Base-by-base conservation (phyloP, 1,140 invertebrate species). In the Diploscapter pachys region DNA sequence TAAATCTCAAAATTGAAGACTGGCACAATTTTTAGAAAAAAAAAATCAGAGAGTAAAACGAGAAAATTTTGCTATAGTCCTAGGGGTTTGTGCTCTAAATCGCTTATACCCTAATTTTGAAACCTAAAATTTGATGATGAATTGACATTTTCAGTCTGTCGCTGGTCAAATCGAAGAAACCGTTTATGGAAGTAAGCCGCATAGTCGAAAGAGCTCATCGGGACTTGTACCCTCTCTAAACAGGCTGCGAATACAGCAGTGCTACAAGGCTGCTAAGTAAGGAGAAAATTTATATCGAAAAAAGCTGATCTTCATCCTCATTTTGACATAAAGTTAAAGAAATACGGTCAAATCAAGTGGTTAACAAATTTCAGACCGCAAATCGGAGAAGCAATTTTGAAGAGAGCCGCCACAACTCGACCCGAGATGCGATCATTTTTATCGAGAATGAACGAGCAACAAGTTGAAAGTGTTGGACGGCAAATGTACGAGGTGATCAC, bases 211-310 rank as follows among this genome's bases (percentile, higher is more conserved):
- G 13, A 62, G 63, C 4, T 80, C 77, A 2, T 78, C 71, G 54
- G 80, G 80, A n/a, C 49, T 77, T 9, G 68, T 83, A 55, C 83
- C 82, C 2, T 72, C 83, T 8, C 63, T 83, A 11, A 80, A 81
- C 48, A 75, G 82, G 53, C 65, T 83, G 8, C 72, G 82, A 6
- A 85, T 83, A 67, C 82, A 83, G 67, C 82, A 83, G 54, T 79
- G 82, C 54, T 83, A 75, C 64, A 79, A 84, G 49, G 75, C 77
- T 59, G 82, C 82, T 56, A 83, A 85, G 82, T 83, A 51, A 56
- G 83, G 71, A 9, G 1, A 31, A 31, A 31, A 0, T 31, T 31
- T 31, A 1, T 31, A 31, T 31, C 31, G 31, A 31, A 31, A 31
- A 31, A 31, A 31, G 31, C 31, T 31, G 31, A 31, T 31, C 31